phyloP scores from a whole-genome alignment of 2,797 vertebrate species.

The Eurystomus glaucurus region DNA sequence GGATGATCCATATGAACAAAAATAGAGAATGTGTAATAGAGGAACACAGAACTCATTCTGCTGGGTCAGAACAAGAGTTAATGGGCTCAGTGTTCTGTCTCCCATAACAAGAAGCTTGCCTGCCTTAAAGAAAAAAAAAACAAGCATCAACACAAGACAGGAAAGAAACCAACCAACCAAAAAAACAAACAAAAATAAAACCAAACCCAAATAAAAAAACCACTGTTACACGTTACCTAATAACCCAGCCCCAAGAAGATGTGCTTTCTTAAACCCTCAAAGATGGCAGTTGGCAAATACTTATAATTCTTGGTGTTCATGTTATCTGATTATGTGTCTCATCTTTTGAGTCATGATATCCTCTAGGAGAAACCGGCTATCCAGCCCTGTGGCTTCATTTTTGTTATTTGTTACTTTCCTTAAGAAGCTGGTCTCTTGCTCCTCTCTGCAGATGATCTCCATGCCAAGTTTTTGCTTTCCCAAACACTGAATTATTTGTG shows the following conservation, averaged over 20 bases:
- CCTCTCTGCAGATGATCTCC: not conserved
- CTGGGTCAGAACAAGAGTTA: not conserved
- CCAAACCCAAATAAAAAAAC: not conserved
- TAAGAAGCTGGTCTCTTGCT: not conserved
- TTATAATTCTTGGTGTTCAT: not conserved
- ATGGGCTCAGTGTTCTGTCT: not conserved
- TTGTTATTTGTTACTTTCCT: not conserved
- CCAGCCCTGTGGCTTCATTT: not conserved
- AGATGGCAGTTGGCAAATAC: not conserved
- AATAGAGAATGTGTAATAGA: not conserved
- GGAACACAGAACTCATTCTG: not conserved
- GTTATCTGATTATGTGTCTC: not conserved
- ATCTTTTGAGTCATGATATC: not conserved
- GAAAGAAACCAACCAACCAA: not conserved
- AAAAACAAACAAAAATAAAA: not conserved
- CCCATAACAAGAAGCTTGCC: not conserved
- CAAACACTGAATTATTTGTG: conserved; percentile 24
- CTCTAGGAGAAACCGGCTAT: not conserved
- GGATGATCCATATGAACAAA: not conserved
- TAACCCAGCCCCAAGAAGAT: not conserved
- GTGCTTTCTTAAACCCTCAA: not conserved
- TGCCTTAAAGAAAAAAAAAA: not conserved
- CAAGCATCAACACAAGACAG: not conserved
- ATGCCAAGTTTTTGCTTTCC: not conserved
- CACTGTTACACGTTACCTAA: not conserved